These are phyloP conservation scores for Merodon equestris DNA, from an alignment of 2,888 invertebrate genomes.

Conservation along the genomic window DNA sequence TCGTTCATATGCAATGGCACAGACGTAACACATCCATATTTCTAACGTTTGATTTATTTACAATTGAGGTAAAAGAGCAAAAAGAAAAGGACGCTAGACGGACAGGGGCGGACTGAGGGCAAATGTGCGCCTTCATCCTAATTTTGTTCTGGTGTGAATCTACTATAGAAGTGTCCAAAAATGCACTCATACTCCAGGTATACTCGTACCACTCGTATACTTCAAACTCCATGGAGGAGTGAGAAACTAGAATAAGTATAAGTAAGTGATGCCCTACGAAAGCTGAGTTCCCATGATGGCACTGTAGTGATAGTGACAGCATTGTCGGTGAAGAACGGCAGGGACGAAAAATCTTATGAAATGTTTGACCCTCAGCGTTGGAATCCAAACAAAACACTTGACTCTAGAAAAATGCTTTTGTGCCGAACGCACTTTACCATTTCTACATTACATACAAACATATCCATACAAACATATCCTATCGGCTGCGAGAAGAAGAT, in stretches of 20 bases:
- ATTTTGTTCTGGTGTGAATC: no score
- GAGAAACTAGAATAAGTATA: slow-evolving; percentile 42
- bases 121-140: not conserved
- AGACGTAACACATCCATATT: slow-evolving; percentile 33
- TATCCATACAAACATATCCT: not conserved
- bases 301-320: not conserved
- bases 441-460: slow-evolving; percentile 10
- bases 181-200: no score
- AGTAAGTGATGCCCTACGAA: slow-evolving; percentile 9
- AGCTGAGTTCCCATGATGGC: slow-evolving; percentile 1
- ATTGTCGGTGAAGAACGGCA: slow-evolving; percentile 1
- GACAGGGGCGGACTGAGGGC: slow-evolving; percentile 12
- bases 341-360: slow-evolving; percentile 36
- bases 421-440: slow-evolving; percentile 57
- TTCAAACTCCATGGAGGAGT: slow-evolving; percentile 10
- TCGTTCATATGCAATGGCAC: slow-evolving; percentile 36
- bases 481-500: slow-evolving; percentile 6
- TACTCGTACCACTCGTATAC: no score
- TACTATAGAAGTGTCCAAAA: no score
- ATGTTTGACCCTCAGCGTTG: slow-evolving; percentile 61
- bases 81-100: slow-evolving; percentile 3
- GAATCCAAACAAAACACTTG: slow-evolving; percentile 62
- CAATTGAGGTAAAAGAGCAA: slow-evolving; percentile 54
- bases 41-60: slow-evolving; percentile 56
- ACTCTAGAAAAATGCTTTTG: slow-evolving; percentile 64